These are phyloP conservation scores for Lycocerus yunnanus DNA, from an alignment of 2,888 invertebrate genomes.

Conservation along the genomic window DNA sequence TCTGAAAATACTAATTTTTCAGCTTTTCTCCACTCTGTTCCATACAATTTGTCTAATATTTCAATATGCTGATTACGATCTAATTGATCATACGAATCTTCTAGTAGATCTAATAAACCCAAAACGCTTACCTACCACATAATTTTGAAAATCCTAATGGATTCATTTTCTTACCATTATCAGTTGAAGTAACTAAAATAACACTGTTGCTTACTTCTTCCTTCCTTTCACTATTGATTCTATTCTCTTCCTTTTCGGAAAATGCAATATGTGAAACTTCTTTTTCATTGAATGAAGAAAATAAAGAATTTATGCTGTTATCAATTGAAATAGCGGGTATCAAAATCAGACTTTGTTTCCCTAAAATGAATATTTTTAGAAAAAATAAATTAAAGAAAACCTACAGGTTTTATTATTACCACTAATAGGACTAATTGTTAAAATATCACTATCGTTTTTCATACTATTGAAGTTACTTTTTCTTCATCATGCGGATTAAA, in stretches of 20 bases:
- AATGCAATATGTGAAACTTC: not conserved
- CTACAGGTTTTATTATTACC: not conserved
- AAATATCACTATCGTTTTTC: not conserved
- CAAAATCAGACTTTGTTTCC: not conserved
- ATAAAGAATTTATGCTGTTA: not conserved
- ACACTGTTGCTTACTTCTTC: not conserved
- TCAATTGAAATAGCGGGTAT: too few relatives aligned
- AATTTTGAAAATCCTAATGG: not conserved
- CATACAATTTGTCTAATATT: slow-evolving; percentile 50
- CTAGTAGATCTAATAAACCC: not conserved
- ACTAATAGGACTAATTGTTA: not conserved
- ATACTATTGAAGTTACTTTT: not conserved
- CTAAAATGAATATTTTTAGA: not conserved
- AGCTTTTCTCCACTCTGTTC: slow-evolving; percentile 48
- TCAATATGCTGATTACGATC: slow-evolving; percentile 8
- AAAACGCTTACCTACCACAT: not conserved
- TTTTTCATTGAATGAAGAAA: not conserved
- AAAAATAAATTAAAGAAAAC: not conserved
- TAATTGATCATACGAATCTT: not conserved
- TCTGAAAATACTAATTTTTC: slow-evolving; percentile 45
- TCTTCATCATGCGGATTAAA: not conserved
- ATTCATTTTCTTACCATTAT: not conserved
- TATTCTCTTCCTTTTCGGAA: not conserved
- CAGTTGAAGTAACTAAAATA: not conserved
- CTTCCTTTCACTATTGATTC: not conserved